Evolutionary conservation across 2,797 vertebrate genomes (phyloP).

Genomic region (Bradypus variegatus): DNA sequence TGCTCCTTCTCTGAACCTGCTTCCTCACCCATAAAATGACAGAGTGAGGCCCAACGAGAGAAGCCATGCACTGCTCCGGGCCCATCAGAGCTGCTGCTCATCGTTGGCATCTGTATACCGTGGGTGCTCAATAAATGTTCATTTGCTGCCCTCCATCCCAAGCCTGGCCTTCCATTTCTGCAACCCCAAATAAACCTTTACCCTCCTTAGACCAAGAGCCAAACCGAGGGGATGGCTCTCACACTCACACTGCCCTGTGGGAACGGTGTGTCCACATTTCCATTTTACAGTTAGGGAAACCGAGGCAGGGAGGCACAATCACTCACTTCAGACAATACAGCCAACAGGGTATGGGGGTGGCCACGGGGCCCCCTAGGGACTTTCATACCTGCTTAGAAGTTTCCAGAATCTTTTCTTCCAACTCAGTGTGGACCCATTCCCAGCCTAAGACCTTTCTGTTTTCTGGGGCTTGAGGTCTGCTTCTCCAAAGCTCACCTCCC

Average conservation of each 20-base stretch:
- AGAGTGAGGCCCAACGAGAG: fast-evolving
- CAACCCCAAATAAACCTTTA: background rate
- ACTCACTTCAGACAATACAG: background rate
- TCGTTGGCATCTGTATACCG: too few species aligned
- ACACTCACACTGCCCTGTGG: background rate
- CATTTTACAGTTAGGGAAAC: background rate
- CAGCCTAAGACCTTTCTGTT: background rate
- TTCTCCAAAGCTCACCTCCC: background rate
- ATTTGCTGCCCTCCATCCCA: background rate
- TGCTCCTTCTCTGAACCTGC: background rate
- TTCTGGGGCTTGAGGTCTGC: background rate
- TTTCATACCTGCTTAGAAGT: background rate
- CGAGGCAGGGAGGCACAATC: background rate
- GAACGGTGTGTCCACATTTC: background rate
- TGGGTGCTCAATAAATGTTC: background rate
- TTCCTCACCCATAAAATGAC: background rate
- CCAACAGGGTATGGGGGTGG: background rate
- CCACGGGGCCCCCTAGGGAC: background rate
- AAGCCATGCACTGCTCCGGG: background rate
- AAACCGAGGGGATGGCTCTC: background rate
- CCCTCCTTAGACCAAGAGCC: background rate
- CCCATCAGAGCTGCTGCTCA: background rate
- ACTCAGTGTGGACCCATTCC: background rate
- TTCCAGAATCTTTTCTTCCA: constrained; percentile 19
- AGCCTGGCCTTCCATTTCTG: background rate